Evolutionary conservation across 2,888 invertebrate genomes (phyloP).

Genomic region (Timandra comae): DNA sequence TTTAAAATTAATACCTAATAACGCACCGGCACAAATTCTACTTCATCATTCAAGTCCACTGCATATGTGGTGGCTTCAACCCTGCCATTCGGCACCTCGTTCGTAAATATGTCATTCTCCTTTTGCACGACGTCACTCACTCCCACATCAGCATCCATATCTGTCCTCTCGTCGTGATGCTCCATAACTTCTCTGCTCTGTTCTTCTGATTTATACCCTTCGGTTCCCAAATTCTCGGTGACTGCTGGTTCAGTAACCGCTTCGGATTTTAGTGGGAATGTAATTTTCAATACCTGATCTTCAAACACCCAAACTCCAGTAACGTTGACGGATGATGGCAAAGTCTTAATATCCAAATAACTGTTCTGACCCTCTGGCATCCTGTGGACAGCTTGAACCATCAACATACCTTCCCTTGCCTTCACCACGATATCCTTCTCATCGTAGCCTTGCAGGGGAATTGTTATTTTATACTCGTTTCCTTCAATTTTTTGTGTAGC

Average conservation of each 20-base stretch:
- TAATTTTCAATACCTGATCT: constrained; percentile 37
- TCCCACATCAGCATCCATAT: constrained; percentile 40
- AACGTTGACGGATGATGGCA: constrained; percentile 41
- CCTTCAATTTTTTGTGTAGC: constrained; percentile 36
- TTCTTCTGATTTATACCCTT: constrained; percentile 4
- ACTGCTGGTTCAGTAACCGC: constrained; percentile 18
- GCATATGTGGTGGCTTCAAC: constrained; percentile 60
- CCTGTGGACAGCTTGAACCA: constrained; percentile 52
- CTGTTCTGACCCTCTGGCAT: constrained; percentile 21
- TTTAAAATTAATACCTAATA: too few relatives aligned
- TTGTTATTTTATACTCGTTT: constrained; percentile 44
- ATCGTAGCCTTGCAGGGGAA: constrained; percentile 41
- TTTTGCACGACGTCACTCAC: constrained; percentile 25
- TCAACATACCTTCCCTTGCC: constrained; percentile 46
- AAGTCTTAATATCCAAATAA: constrained; percentile 42
- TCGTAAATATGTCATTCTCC: constrained; percentile 32
- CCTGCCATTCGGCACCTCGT: constrained; percentile 29
- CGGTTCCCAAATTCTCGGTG: constrained; percentile 11
- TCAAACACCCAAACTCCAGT: constrained; percentile 52
- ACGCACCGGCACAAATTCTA: constrained; percentile 54
- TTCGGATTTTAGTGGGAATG: constrained; percentile 39
- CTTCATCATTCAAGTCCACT: constrained; percentile 50
- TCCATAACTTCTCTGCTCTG: constrained; percentile 47
- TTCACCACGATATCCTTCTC: constrained; percentile 59
- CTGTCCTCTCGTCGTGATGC: constrained; percentile 9